Evolutionary conservation across 2,888 invertebrate species (phyloP), one percentile per base, ranked within the genome.

Genomic region (Polydrusus pterygomalis): DNA sequence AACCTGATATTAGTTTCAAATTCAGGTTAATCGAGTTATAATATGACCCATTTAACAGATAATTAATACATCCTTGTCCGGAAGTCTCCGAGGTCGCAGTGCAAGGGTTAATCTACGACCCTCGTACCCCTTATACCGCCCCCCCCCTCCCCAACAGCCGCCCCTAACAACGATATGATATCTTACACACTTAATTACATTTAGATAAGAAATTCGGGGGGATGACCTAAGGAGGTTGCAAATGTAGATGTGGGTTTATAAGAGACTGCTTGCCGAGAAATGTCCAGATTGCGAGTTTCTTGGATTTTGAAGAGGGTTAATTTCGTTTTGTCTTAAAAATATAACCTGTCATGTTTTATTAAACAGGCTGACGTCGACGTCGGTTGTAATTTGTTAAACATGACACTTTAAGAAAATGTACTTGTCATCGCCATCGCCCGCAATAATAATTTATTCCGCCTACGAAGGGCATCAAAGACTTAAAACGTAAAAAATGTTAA

Each of bases 51-150:
- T 62, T 63, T 64, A 62, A 13, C 63, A 45, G 70, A 58, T 65
- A 65, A 75, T 75, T 75, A 75, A 65, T 70, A 70, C 70, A 43
- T 60, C 34, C 70, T 58, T 70, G 70, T 75, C 64, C 40, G 67
- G 45, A 45, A 65, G 60, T 70, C 64, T 65, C 56, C 58, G 54
- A 43, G 65, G 75, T 69, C 69, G 70, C 65, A 56, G 34, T 65
- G 64, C 51, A 70, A 75, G 64, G 70, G 70, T 70, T 75, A 75
- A 75, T 75, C 68, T 68, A 30, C 45, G 25, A 40, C 62, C 74
- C 68, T 63, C 51, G 62, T 62, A 68, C 40, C 62, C 74, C 68
- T 63, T 54, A 49, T 62, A 68, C 49, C 15, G n/a, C n/a, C n/a
- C n/a, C n/a, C n/a, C n/a, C n/a, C n/a, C n/a, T n/a, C 68, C 54